A percentile compares a stretch with the other conserved stretches of the same genome.
phyloP scores from a whole-genome alignment of 2,113 vertebrate genomes.

The Phrynosoma platyrhinos region DNA sequence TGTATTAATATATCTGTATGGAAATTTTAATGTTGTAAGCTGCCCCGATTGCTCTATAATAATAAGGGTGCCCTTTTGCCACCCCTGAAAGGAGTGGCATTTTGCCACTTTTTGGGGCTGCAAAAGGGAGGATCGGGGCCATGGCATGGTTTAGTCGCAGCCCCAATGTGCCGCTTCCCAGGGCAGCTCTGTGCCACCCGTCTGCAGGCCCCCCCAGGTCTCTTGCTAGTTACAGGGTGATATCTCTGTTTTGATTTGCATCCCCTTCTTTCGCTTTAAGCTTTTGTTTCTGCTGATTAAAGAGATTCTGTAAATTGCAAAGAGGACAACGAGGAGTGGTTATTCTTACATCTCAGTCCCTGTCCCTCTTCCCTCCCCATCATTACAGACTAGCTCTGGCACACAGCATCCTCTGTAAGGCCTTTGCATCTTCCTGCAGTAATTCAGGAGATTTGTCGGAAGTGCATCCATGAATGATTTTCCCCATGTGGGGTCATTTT shows the following conservation, averaged over 20 bases:
- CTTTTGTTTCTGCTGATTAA: constrained; percentile 4
- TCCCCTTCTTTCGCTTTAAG: not conserved
- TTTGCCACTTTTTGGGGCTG: no score
- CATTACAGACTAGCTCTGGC: not conserved
- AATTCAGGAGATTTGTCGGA: constrained; percentile 3
- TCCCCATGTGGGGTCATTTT: no score
- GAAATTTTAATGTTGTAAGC: no score
- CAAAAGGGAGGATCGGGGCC: no score
- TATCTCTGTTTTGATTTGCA: not conserved
- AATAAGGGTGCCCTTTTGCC: no score
- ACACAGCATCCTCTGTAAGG: not conserved
- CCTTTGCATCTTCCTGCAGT: not conserved
- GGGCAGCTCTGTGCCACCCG: no score
- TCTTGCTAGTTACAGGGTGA: not conserved
- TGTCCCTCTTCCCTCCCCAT: not conserved
- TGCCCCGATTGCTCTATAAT: no score
- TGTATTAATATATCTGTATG: no score
- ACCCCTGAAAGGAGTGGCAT: no score
- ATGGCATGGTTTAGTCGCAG: no score
- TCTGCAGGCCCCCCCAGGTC: not conserved
- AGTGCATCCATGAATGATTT: not conserved
- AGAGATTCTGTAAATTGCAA: not conserved
- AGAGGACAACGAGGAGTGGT: not conserved
- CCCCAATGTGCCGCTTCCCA: no score
- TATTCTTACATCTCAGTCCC: not conserved